Base-by-base conservation (phyloP, 2,888 invertebrate species). In the Athrips mouffetella region DNA sequence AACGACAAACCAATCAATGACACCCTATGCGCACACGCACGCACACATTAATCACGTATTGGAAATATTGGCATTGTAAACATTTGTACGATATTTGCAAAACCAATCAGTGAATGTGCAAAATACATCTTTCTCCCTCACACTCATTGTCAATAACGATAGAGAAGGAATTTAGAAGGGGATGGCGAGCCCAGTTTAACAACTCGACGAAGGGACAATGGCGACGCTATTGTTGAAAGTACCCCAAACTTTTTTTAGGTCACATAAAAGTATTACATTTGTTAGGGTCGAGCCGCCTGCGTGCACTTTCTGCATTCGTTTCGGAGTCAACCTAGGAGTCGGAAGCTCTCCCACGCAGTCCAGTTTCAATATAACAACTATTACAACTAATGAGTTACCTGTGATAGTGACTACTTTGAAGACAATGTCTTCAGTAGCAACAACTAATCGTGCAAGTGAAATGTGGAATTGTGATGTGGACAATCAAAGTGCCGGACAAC, bases 181-280 rank as follows among this genome's bases (percentile, higher is more conserved):
- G 84, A 85, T 50, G 60, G 60, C 63, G 53, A 60, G 70, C 62
- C 73, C 69, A 70, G 76, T 76, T 79, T 80, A 79, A 82, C 78
- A 82, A 79, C 81, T 79, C 72, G 53, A 74, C 75, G 67, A 72
- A 85, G 85, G 85, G 83, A 87, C 87, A 87, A 83, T 84, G 67
- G 83, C 70, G 76, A 76, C 66, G 70, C 87, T 84, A 86, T 88
- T 88, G 87, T 88, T 87, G 74, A 72, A 78, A 77, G 83, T 87
- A 84, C 87, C 88, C 88, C 79, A 80, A 86, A 80, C 66, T 83
- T 87, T 87, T 87, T 88, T 88, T 87, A 83, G 85, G 87, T 85
- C 87, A 86, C 74, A 84, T 81, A 87, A 84, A 84, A 84, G 82
- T 84, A 85, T 83, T 86, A 85, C 82, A 80, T 78, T 86, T 81